phyloP scores from a whole-genome alignment of 23 tunicate species.

The Styela plicata region DNA sequence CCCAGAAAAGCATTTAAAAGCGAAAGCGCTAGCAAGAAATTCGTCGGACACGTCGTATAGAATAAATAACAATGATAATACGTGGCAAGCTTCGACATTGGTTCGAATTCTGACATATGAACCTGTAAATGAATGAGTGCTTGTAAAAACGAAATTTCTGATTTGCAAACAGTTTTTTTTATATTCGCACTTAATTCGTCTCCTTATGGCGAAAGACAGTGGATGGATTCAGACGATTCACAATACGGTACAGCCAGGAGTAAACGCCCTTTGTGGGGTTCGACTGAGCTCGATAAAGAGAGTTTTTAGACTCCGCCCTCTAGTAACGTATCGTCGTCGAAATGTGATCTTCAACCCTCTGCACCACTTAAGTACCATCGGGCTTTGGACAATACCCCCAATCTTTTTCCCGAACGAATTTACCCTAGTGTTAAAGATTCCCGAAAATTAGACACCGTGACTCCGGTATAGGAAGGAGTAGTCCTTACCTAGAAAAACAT shows the following conservation, averaged over 20 bases:
- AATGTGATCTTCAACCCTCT: neutral
- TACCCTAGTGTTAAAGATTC: slow-evolving; percentile 17
- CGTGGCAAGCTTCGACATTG: slow-evolving; percentile 30
- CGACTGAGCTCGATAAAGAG: too few species aligned
- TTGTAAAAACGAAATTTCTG: too few species aligned
- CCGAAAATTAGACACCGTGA: slow-evolving; percentile 11
- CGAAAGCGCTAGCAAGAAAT: neutral
- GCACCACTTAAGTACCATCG: neutral
- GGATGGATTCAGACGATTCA: too few species aligned
- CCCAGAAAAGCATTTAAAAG: neutral
- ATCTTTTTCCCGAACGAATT: neutral
- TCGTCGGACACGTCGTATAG: slow-evolving; percentile 1
- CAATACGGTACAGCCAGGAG: too few species aligned
- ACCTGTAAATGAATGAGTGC: too few species aligned
- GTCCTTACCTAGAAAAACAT: neutral
- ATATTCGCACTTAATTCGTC: too few species aligned
- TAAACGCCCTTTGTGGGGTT: too few species aligned
- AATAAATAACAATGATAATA: slow-evolving; percentile 2
- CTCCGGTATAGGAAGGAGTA: slow-evolving; percentile 26
- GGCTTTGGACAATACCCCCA: neutral
- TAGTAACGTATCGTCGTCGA: neutral
- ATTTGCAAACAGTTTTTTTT: too few species aligned
- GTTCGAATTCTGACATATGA: slow-evolving; percentile 2
- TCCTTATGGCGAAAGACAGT: too few species aligned
- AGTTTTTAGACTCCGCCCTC: slow-evolving; percentile 29